phyloP scores from a whole-genome alignment of 2,113 vertebrate genomes.

The Glaucomys volans region DNA sequence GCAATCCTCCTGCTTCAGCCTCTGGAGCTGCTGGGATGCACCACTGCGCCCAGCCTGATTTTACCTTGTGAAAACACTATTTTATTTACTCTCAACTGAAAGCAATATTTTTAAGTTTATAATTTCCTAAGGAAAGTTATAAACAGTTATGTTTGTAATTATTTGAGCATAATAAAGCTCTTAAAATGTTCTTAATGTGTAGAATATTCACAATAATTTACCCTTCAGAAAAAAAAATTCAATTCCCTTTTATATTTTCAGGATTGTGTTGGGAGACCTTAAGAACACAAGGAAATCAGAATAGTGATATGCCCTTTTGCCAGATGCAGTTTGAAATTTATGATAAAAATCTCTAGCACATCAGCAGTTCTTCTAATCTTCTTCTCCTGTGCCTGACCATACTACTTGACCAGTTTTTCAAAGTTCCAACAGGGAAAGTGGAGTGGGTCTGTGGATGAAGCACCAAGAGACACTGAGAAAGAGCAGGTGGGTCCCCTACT shows the following conservation, averaged over 20 bases:
- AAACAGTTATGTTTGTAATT: background rate
- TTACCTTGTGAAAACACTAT: background rate
- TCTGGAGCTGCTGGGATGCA: background rate
- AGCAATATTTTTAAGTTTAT: background rate
- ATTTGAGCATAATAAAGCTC: background rate
- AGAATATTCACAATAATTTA: background rate
- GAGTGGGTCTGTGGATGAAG: background rate
- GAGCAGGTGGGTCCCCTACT: background rate
- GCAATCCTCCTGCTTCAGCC: background rate
- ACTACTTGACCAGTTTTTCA: background rate
- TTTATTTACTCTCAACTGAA: background rate
- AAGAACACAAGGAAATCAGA: background rate
- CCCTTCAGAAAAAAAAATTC: background rate
- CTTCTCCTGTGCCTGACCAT: background rate
- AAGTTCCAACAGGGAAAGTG: background rate
- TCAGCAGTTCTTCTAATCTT: background rate
- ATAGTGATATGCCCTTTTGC: background rate
- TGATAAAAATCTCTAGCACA: background rate
- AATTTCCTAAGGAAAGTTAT: slow-evolving; percentile 1
- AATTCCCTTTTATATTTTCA: slow-evolving; percentile 3
- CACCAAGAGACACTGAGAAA: background rate
- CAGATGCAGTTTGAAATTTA: background rate
- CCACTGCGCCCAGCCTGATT: background rate
- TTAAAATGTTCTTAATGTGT: background rate
- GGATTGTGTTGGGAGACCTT: background rate